Conservation (phyloP, 2,797 vertebrate genomes). For the Anabacerthia variegaticeps region DNA sequence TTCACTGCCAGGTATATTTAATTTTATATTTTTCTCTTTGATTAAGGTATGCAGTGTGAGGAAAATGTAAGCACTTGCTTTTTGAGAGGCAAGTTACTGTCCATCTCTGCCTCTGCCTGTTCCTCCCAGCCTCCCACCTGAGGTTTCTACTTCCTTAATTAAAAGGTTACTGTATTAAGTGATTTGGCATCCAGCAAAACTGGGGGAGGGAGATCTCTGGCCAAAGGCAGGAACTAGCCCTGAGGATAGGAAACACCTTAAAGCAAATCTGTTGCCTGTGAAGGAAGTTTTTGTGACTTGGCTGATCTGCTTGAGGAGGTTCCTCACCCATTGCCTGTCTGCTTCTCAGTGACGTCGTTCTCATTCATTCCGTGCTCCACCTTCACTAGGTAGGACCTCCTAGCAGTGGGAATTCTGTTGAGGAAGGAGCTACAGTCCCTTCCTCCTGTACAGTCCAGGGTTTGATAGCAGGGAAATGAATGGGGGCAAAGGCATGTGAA, state of each 20-base stretch:
- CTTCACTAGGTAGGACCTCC: background rate
- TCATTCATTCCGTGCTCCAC: background rate
- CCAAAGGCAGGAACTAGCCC: background rate
- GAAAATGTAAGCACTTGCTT: background rate
- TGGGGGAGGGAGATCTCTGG: background rate
- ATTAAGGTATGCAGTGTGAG: background rate
- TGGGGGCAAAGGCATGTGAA: background rate
- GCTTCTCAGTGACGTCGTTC: background rate
- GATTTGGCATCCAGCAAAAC: background rate
- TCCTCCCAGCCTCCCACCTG: background rate
- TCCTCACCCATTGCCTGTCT: background rate
- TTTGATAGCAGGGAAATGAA: background rate
- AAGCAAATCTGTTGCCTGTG: background rate
- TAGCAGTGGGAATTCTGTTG: background rate
- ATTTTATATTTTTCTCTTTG: background rate
- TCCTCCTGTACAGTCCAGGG: background rate
- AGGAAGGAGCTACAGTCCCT: background rate
- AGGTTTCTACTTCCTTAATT: background rate
- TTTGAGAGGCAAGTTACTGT: background rate
- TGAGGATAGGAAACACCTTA: background rate
- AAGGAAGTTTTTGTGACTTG: constrained; percentile 35
- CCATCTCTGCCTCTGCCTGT: background rate
- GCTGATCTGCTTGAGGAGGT: background rate
- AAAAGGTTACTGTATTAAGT: background rate
- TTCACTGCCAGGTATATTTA: background rate